Evolutionary conservation across 2,113 vertebrate genomes (phyloP).

Genomic region (Phalacrocorax aristotelis): DNA sequence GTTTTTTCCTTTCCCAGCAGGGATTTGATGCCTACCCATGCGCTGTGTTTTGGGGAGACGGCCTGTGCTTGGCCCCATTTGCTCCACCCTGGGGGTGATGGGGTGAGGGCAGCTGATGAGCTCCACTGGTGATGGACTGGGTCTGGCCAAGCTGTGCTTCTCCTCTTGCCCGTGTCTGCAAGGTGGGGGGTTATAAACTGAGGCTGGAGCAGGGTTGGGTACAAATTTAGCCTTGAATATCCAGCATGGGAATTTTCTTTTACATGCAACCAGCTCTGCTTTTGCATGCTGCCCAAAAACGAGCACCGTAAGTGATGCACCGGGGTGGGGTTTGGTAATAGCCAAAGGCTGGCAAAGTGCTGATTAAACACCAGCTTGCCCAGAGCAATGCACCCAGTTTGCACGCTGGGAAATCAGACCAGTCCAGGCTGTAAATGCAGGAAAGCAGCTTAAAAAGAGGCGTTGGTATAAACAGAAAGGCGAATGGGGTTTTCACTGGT

Average conservation of each 20-base stretch:
- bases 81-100: not conserved
- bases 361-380: not conserved
- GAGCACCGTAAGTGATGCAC: not conserved
- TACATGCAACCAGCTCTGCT: not conserved
- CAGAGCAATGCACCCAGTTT: not conserved
- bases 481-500: not conserved
- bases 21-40: fast-evolving
- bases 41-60: not conserved
- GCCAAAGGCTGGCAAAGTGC: not conserved
- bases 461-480: not conserved
- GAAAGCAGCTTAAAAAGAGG: not conserved
- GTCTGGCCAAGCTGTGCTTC: not conserved
- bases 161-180: not conserved
- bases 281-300: not conserved
- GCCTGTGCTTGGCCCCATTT: too few relatives aligned
- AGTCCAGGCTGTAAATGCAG: not conserved
- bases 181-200: not conserved
- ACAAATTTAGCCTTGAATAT: not conserved
- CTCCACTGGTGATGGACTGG: too few relatives aligned
- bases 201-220: not conserved
- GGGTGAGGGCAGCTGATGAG: not conserved
- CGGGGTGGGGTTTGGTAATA: not conserved
- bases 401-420: not conserved
- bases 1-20: not conserved
- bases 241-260: not conserved